A percentile compares a stretch with the other conserved stretches of the same genome.
phyloP scores from a whole-genome alignment of 2,113 vertebrate species.

The Antechinus stuartii region DNA sequence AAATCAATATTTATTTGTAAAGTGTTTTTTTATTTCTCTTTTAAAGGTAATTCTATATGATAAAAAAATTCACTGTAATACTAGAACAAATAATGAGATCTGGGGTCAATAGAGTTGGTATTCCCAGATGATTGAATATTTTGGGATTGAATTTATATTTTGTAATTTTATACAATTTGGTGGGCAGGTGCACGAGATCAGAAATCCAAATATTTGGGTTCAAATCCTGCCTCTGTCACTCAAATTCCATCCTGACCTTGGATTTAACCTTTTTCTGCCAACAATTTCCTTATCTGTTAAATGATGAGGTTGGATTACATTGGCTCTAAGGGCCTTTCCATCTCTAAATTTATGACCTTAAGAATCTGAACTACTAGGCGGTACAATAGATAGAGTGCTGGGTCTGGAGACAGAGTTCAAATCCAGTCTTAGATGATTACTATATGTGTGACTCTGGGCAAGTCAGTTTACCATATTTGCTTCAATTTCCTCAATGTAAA shows the following conservation, averaged over 20 bases:
- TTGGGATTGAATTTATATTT: slow-evolving; percentile 31
- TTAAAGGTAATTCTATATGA: slow-evolving; percentile 44
- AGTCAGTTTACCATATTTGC: background rate
- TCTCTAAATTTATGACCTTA: background rate
- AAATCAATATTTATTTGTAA: slow-evolving; percentile 42
- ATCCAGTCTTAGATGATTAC: background rate
- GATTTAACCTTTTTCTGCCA: background rate
- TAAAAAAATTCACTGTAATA: background rate
- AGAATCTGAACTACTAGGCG: background rate
- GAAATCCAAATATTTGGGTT: background rate
- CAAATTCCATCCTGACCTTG: background rate
- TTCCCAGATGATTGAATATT: background rate
- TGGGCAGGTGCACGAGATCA: background rate
- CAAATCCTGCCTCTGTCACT: background rate
- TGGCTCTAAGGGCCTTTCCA: background rate
- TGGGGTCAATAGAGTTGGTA: background rate
- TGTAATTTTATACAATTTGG: slow-evolving; percentile 2
- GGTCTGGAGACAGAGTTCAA: background rate
- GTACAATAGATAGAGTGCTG: background rate
- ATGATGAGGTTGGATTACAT: background rate
- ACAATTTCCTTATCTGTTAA: background rate
- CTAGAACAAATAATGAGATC: slow-evolving; percentile 30
- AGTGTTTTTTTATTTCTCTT: background rate
- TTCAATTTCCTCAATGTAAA: background rate
- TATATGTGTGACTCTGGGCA: background rate